These are phyloP conservation scores for Sisyra terminalis DNA, from an alignment of 2,888 invertebrate genomes.

Conservation along the genomic window DNA sequence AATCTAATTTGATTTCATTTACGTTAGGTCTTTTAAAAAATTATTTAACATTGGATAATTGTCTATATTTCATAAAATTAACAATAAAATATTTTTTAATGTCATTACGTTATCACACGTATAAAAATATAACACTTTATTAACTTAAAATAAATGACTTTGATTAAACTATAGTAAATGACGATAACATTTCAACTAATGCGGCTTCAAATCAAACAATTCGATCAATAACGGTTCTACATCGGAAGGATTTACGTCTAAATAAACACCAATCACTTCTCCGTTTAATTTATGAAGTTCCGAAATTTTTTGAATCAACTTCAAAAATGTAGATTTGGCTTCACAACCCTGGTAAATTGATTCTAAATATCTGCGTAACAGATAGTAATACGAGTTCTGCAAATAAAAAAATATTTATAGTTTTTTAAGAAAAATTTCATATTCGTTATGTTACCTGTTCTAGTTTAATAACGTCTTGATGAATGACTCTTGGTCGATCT, in stretches of 20 bases:
- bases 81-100: too few relatives aligned
- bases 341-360: conserved; percentile 74
- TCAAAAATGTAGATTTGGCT: conserved; percentile 72
- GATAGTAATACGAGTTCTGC: conserved; percentile 80
- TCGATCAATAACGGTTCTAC: conserved; percentile 88
- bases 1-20: too few relatives aligned
- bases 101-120: too few relatives aligned
- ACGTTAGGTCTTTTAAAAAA: too few relatives aligned
- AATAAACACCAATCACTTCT: conserved; percentile 79
- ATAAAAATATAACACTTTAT: too few relatives aligned
- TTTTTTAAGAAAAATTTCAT: conserved; percentile 8
- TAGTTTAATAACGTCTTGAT: conserved; percentile 66
- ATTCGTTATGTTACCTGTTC: conserved; percentile 46
- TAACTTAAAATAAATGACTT: too few relatives aligned
- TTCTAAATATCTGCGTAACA: conserved; percentile 67
- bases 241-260: conserved; percentile 81
- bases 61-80: too few relatives aligned
- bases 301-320: conserved; percentile 78
- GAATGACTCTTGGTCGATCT: conserved; percentile 60
- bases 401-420: conserved; percentile 8
- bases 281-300: conserved; percentile 80
- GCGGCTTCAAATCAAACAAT: conserved; percentile 80
- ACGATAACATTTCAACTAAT: conserved; percentile 14
- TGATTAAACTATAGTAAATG: too few relatives aligned
- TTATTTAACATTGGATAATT: too few relatives aligned